phyloP scores from a whole-genome alignment of 2,888 invertebrate species.

The Agriopis aurantiaria region DNA sequence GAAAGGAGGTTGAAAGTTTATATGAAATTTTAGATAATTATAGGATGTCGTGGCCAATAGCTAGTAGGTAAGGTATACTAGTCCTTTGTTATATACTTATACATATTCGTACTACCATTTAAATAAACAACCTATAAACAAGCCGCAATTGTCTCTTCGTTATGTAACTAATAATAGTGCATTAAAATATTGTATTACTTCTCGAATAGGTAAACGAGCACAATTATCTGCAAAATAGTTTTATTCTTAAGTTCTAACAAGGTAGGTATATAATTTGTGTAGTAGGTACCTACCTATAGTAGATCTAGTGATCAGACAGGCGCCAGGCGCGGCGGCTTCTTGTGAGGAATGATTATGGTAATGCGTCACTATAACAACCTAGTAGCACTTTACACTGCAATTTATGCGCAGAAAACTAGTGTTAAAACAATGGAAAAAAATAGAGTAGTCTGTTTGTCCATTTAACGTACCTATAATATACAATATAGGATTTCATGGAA shows the following conservation, averaged over 20 bases:
- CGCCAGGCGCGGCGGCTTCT: slow-evolving; percentile 80
- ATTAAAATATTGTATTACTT: slow-evolving; percentile 34
- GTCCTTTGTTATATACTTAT: too few relatives aligned
- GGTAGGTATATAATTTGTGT: slow-evolving; percentile 80
- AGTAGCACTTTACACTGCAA: slow-evolving; percentile 59
- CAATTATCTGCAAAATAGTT: slow-evolving; percentile 77
- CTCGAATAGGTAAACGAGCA: slow-evolving; percentile 68
- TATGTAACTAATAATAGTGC: slow-evolving; percentile 29
- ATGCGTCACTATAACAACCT: slow-evolving; percentile 69
- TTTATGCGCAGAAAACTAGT: slow-evolving; percentile 34
- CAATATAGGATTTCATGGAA: too few relatives aligned
- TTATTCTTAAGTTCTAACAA: slow-evolving; percentile 74
- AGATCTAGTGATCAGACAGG: slow-evolving; percentile 65
- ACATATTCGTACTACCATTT: slow-evolving; percentile 33
- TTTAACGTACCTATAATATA: too few relatives aligned
- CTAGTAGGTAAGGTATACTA: too few relatives aligned
- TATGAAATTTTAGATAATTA: too few relatives aligned
- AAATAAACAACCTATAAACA: slow-evolving; percentile 17
- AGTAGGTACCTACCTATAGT: slow-evolving; percentile 62
- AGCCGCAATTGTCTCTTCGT: slow-evolving; percentile 21
- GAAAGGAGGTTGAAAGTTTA: too few relatives aligned
- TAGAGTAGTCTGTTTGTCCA: slow-evolving; percentile 16
- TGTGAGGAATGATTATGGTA: slow-evolving; percentile 78
- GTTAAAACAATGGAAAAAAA: not conserved
- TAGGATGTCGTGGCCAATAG: too few relatives aligned